Percentiles rank a stretch among this genome's conserved stretches.
These are phyloP conservation scores for Scolopax rusticola DNA, from an alignment of 2,797 vertebrate species.

Conservation along the genomic window DNA sequence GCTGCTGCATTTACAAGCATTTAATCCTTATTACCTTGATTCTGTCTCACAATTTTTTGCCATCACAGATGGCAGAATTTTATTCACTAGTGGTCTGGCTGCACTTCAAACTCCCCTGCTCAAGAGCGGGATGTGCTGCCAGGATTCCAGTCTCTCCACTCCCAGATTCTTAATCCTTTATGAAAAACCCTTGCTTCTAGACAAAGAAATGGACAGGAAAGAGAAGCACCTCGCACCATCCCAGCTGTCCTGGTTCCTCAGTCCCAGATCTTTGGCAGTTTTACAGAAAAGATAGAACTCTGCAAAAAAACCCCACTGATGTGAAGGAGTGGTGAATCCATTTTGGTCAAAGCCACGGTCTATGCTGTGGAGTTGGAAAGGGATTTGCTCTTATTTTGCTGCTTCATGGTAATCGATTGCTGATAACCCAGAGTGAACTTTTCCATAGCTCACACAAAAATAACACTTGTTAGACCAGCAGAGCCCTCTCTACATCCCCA, in stretches of 20 bases:
- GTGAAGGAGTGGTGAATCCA: neutral
- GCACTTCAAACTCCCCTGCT: slow-evolving; percentile 32
- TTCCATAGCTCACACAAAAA: neutral
- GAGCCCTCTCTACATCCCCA: neutral
- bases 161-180: slow-evolving; percentile 29
- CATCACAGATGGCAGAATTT: slow-evolving; percentile 58
- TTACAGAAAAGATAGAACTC: neutral
- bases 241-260: neutral
- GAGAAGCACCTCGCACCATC: neutral
- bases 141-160: slow-evolving; percentile 28
- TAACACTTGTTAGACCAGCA: neutral
- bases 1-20: neutral
- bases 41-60: slow-evolving; percentile 1
- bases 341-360: neutral
- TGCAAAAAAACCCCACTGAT: neutral
- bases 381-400: neutral
- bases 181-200: neutral
- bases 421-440: neutral
- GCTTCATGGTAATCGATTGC: neutral
- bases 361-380: neutral
- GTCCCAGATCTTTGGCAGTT: neutral
- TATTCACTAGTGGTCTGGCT: slow-evolving; percentile 1
- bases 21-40: slow-evolving; percentile 6
- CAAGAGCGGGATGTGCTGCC: slow-evolving; percentile 13
- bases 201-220: slow-evolving; percentile 22